phyloP scores from a whole-genome alignment of 2,888 invertebrate species.

The Xanthorhoe spadicearia region DNA sequence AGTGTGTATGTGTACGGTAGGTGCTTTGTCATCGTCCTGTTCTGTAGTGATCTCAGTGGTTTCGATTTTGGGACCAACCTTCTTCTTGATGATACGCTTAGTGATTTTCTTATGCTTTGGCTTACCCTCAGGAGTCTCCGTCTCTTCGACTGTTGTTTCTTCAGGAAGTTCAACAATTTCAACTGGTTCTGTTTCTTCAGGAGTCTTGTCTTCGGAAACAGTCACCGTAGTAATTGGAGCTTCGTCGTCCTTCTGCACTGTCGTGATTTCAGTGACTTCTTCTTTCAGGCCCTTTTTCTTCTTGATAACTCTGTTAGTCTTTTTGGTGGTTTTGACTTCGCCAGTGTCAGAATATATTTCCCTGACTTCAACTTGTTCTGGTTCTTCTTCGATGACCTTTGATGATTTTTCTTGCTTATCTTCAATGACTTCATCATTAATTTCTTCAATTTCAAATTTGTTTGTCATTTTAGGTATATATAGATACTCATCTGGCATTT shows the following conservation, averaged over 20 bases:
- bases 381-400: slow-evolving; percentile 42
- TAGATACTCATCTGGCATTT: slow-evolving; percentile 66
- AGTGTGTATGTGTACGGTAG: too few relatives aligned
- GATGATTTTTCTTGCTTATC: slow-evolving; percentile 29
- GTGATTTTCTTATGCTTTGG: slow-evolving; percentile 50
- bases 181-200: slow-evolving; percentile 21
- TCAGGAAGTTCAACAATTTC: slow-evolving; percentile 59
- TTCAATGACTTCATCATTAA: slow-evolving; percentile 52
- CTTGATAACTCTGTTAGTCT: slow-evolving; percentile 54
- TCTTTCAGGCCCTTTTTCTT: slow-evolving; percentile 50
- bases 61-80: slow-evolving; percentile 52
- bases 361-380: slow-evolving; percentile 41
- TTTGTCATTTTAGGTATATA: slow-evolving; percentile 62
- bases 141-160: slow-evolving; percentile 62
- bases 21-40: too few relatives aligned
- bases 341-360: slow-evolving; percentile 54
- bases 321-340: slow-evolving; percentile 42
- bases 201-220: slow-evolving; percentile 53
- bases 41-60: slow-evolving; percentile 41
- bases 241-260: slow-evolving; percentile 40
- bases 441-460: slow-evolving; percentile 67
- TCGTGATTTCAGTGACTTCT: slow-evolving; percentile 49
- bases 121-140: slow-evolving; percentile 51
- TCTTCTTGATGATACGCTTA: slow-evolving; percentile 54
- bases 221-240: slow-evolving; percentile 35